These are phyloP conservation scores for Syrrhaptes paradoxus DNA, from an alignment of 2,113 vertebrate species.

Conservation along the genomic window DNA sequence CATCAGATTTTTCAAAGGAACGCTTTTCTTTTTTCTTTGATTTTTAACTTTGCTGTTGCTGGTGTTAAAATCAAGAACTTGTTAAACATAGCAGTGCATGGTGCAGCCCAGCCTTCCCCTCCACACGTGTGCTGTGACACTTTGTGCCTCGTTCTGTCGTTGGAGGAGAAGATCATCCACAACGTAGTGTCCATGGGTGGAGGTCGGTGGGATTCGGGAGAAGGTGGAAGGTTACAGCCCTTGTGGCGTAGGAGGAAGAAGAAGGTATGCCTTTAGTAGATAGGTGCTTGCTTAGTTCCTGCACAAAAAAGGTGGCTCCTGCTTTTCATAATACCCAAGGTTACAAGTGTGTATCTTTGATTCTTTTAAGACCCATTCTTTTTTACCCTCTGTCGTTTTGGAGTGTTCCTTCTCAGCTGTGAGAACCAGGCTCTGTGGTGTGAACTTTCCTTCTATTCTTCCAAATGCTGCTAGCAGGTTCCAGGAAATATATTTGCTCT, in stretches of 20 bases:
- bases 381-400: neutral
- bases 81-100: accelerated
- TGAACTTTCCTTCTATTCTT: conserved; percentile 28
- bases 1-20: neutral
- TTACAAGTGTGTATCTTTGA: neutral
- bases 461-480: neutral
- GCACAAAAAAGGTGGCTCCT: neutral
- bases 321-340: neutral
- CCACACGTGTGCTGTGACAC: accelerated
- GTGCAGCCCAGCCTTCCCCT: neutral
- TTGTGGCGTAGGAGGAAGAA: neutral
- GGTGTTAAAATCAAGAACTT: neutral
- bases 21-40: accelerated
- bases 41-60: neutral
- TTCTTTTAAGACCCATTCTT: neutral
- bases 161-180: neutral
- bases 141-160: neutral
- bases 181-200: accelerated
- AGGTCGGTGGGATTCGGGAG: neutral
- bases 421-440: neutral
- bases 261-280: neutral
- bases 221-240: neutral
- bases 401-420: conserved; percentile 3
- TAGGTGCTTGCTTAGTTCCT: neutral
- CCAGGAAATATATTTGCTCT: conserved; percentile 52